Base-by-base conservation (phyloP, 64 coral and sea anemone genomes). In the Actinia equina region DNA sequence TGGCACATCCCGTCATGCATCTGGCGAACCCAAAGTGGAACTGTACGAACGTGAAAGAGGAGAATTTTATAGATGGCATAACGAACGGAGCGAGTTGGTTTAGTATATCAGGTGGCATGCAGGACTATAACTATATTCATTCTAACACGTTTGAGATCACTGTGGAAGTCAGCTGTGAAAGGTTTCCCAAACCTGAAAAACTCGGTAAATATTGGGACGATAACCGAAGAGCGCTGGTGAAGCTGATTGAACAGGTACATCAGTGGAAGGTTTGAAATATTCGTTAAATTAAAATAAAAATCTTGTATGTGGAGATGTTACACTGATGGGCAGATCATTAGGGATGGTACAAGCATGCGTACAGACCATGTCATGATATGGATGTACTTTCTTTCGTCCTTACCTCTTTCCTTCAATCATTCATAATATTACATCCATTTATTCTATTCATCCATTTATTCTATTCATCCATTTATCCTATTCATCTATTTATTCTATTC, bases 21-120 rank as follows among this genome's bases (percentile, higher is more conserved):
- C 84, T 99, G 43, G 97, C 97, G 3, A 99, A 99, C 74, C 93
- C 97, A 15, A 99, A 99, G 79, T 94, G 93, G 90, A 95, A 89
- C 44, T 99, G 97, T 20, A 93, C 88, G 18, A 89, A 96, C 23
- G 80, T 90, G 42, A 89, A 54, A 22, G 91, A 94, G 88, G 90
- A 99, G 64, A 93, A 99, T 42, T 99, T 99, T 43, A 99, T 99
- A 25, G 97, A 99, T 57, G 97, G 97, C 11, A 90, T 99, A 71
- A 95, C 97, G 62, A 99, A 99, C 59, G 97, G 97, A n/a, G 97
- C 97, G 5, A 92, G 93, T 17, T 99, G 97, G 97, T 95, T 95
- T n/a, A 95, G 97, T 56, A 84, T 95, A 6, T 92, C 97, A 54
- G 97, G 97, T 1, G 97, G 97, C n/a, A 99, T 99, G 97, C 97